Percentiles rank a stretch among this genome's conserved stretches.
phyloP scores from a whole-genome alignment of 1,140 invertebrate species.

The Druon quercuslanigerum region DNA sequence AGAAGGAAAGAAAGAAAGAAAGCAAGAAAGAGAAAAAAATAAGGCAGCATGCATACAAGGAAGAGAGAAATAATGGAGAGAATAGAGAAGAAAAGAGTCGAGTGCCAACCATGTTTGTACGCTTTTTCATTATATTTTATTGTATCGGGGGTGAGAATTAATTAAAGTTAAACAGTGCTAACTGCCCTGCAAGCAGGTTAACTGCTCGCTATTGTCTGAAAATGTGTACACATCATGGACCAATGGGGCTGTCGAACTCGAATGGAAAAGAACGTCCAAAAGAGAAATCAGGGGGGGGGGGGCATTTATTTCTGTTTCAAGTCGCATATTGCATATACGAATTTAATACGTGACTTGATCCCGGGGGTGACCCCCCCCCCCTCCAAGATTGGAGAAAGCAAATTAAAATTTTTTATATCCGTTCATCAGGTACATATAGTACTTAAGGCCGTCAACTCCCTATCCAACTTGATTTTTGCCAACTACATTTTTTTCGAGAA shows the following conservation, averaged over 20 bases:
- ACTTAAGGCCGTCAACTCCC: too few relatives aligned
- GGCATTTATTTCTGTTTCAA: neutral
- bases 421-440: too few relatives aligned
- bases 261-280: slow-evolving; percentile 25
- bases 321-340: neutral
- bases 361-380: too few relatives aligned
- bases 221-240: slow-evolving; percentile 27
- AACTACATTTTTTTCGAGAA: too few relatives aligned
- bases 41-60: neutral
- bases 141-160: slow-evolving; percentile 58
- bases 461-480: too few relatives aligned
- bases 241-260: neutral
- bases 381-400: too few relatives aligned
- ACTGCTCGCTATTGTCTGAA: slow-evolving; percentile 54
- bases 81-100: slow-evolving; percentile 25
- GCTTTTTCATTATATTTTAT: slow-evolving; percentile 68
- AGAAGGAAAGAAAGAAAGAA: neutral
- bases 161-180: slow-evolving; percentile 70
- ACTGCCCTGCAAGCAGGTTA: slow-evolving; percentile 63
- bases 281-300: neutral
- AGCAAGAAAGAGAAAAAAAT: neutral
- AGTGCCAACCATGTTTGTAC: slow-evolving; percentile 55
- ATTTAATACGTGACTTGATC: too few relatives aligned
- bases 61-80: neutral
- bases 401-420: too few relatives aligned